Conservation (phyloP, 2,113 vertebrate species). For the Anser cygnoides region DNA sequence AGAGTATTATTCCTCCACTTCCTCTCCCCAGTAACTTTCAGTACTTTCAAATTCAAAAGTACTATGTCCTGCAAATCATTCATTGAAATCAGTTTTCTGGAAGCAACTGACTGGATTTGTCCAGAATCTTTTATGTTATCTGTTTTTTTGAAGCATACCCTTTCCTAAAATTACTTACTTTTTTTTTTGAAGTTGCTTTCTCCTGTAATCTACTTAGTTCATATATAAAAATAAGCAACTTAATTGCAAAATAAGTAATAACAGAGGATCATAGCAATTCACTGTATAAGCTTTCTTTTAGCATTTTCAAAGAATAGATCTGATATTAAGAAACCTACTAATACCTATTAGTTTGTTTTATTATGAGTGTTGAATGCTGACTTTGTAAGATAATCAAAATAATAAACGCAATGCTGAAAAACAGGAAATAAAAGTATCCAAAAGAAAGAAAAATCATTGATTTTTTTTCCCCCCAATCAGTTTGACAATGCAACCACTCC, state of each 20-base stretch:
- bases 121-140: neutral
- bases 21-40: neutral
- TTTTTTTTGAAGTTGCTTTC: neutral
- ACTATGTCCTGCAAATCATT: neutral
- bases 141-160: neutral
- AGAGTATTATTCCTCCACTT: neutral
- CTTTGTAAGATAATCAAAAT: neutral
- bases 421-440: neutral
- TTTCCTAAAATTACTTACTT: neutral
- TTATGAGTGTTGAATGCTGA: neutral
- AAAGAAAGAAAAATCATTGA: neutral
- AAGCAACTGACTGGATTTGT: neutral
- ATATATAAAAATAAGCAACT: neutral
- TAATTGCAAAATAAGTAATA: too few relatives aligned
- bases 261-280: neutral
- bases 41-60: neutral
- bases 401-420: neutral
- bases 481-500: neutral
- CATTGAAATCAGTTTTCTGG: neutral
- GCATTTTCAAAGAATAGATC: neutral
- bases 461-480: neutral
- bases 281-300: neutral
- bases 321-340: neutral
- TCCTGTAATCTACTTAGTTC: neutral
- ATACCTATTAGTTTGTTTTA: neutral